Base-by-base conservation (phyloP, 1,140 invertebrate species). In the Diachasmimorpha longicaudata region DNA sequence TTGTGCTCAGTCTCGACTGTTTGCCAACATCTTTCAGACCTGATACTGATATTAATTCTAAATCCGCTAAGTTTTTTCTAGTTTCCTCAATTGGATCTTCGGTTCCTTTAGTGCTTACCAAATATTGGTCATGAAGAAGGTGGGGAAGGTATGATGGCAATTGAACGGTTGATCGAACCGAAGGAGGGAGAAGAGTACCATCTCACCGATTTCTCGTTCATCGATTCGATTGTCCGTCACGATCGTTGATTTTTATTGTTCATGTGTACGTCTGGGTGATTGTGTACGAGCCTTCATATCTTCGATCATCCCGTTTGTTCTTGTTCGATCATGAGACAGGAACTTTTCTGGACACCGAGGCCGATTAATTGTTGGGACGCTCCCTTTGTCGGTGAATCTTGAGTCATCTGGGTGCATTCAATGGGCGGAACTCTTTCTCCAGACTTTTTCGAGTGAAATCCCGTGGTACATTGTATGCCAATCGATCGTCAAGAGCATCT, bases 221-320 rank as follows among this genome's bases (percentile, higher is more conserved):
- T 63, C 58, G 23, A 63, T 63, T 63, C 58, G 58, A 63, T 63
- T 63, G 58, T 63, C 23, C 58, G 58, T 63, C 58, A 63, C 58
- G 58, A 63, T 63, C 23, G 58, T 63, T 63, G 58, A 63, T 63
- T 63, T 63, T 63, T 63, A 63, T 23, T 63, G 58, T 23, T 13
- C 23, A 63, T 63, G 58, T 25, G 19, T 63, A 11, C 19, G 19
- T 11, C 14, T n/a, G 19, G 10, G 58, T 8, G 58, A 25, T 4
- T 63, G 9, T 63, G 58, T 25, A 14, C 31, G 58, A 4, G 58
- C 58, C 25, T 63, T 63, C 3, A 63, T 46, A 13, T 14, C 48
- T 19, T n/a, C 9, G 19, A 55, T 55, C 23, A 13, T 25, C 4
- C 14, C 4, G 58, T n/a, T 63, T 63, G 48, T n/a, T 63, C 58